Evolutionary conservation across 2,113 vertebrate genomes (phyloP).

Genomic region (Nansenia antarctica): DNA sequence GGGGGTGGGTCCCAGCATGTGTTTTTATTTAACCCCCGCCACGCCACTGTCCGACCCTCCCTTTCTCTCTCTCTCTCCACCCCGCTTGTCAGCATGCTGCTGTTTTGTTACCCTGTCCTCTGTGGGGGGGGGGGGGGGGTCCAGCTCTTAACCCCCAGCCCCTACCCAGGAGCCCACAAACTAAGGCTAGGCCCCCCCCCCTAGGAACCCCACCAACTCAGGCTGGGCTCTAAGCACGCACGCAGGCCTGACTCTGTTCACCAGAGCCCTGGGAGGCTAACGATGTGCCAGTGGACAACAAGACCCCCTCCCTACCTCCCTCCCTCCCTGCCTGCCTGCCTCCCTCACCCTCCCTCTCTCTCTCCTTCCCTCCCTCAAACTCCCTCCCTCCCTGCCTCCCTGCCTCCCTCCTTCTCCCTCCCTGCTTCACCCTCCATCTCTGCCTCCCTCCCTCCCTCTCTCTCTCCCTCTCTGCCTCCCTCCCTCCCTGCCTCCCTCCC

Average conservation of each 20-base stretch:
- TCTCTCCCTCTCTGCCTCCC: constrained; percentile 33
- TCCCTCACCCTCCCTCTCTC: constrained; percentile 19
- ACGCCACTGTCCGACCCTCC: constrained; percentile 45
- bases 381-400: no score
- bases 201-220: constrained; percentile 65
- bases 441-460: constrained; percentile 27
- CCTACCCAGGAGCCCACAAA: constrained; percentile 44
- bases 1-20: constrained; percentile 50
- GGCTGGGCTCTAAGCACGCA: constrained; percentile 56
- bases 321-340: constrained; percentile 34
- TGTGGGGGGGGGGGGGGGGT: no score
- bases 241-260: constrained; percentile 56
- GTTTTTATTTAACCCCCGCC: constrained; percentile 64
- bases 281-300: constrained; percentile 70
- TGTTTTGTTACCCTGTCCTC: constrained; percentile 73
- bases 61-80: constrained; percentile 31
- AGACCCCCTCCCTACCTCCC: constrained; percentile 43
- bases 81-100: constrained; percentile 60
- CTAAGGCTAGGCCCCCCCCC: neutral
- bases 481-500: constrained; percentile 20
- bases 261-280: constrained; percentile 75
- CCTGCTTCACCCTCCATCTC: constrained; percentile 12
- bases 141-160: no score
- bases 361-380: constrained; percentile 23
- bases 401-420: no score